Percentiles rank a stretch among this genome's conserved stretches.
These are phyloP conservation scores for Prietella phreatophila DNA, from an alignment of 2,113 vertebrate genomes.

Conservation along the genomic window DNA sequence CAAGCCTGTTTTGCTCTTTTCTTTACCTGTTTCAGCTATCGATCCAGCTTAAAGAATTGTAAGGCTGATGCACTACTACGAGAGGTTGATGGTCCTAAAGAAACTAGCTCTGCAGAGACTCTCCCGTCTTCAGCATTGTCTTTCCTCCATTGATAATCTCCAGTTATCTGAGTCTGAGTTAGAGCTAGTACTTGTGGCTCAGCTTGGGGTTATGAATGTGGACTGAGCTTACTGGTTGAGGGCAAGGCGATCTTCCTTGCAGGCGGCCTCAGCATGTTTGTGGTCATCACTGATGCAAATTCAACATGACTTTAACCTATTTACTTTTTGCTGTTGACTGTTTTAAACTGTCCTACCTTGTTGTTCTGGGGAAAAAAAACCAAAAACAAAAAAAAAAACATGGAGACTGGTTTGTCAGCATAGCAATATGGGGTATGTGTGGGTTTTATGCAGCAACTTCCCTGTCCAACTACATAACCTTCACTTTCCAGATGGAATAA, in stretches of 20 bases:
- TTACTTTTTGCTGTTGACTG: background rate
- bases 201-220: background rate
- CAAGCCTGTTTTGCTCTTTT: background rate
- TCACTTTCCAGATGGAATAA: background rate
- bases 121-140: background rate
- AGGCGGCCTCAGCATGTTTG: background rate
- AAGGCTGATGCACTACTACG: background rate
- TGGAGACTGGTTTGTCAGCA: background rate
- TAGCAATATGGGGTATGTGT: background rate
- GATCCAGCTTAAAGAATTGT: background rate
- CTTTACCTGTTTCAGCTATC: background rate
- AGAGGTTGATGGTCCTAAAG: background rate
- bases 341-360: background rate
- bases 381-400: too few species aligned
- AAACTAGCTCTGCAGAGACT: background rate
- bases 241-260: background rate
- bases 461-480: too few species aligned
- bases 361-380: background rate
- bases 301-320: background rate
- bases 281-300: background rate
- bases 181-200: background rate
- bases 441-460: background rate
- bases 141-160: background rate
- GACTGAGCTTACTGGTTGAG: background rate
- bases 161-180: background rate